phyloP scores from a whole-genome alignment of 2,797 vertebrate species.

The Zalophus californianus region DNA sequence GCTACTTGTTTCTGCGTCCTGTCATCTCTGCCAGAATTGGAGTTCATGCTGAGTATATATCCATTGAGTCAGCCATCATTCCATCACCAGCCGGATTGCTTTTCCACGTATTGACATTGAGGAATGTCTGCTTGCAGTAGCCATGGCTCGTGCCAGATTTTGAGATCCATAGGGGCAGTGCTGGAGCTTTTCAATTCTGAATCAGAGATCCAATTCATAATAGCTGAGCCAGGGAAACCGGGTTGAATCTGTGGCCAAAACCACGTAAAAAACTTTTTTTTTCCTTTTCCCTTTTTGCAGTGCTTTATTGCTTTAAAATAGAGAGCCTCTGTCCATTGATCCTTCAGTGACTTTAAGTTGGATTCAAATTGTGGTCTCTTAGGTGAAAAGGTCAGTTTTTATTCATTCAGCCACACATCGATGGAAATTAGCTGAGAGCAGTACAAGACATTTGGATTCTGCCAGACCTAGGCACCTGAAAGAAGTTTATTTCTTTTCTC shows the following conservation, averaged over 20 bases:
- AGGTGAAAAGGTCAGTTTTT: slow-evolving; percentile 83
- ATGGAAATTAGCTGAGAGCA: slow-evolving; percentile 79
- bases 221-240: slow-evolving; percentile 54
- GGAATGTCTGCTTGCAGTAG: slow-evolving; percentile 77
- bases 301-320: slow-evolving; percentile 79
- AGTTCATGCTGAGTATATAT: slow-evolving; percentile 70
- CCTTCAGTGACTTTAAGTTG: slow-evolving; percentile 71
- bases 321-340: slow-evolving; percentile 75
- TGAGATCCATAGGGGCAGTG: slow-evolving; percentile 75
- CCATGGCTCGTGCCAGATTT: slow-evolving; percentile 70
- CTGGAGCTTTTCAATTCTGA: slow-evolving; percentile 76
- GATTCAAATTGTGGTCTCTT: slow-evolving; percentile 80
- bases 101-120: slow-evolving; percentile 71
- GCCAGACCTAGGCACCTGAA: slow-evolving; percentile 73
- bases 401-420: slow-evolving; percentile 76
- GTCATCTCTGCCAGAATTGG: slow-evolving; percentile 66
- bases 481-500: slow-evolving; percentile 77
- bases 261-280: slow-evolving; percentile 48
- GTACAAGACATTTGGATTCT: slow-evolving; percentile 60
- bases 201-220: slow-evolving; percentile 73
- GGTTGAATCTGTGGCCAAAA: slow-evolving; percentile 77
- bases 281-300: slow-evolving; percentile 42
- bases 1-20: slow-evolving; percentile 65
- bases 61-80: slow-evolving; percentile 69
- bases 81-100: slow-evolving; percentile 58